A percentile compares a stretch with the other conserved stretches of the same genome.
Evolutionary conservation across 2,113 vertebrate genomes (phyloP).

Genomic region (Macheiramphus alcinus): DNA sequence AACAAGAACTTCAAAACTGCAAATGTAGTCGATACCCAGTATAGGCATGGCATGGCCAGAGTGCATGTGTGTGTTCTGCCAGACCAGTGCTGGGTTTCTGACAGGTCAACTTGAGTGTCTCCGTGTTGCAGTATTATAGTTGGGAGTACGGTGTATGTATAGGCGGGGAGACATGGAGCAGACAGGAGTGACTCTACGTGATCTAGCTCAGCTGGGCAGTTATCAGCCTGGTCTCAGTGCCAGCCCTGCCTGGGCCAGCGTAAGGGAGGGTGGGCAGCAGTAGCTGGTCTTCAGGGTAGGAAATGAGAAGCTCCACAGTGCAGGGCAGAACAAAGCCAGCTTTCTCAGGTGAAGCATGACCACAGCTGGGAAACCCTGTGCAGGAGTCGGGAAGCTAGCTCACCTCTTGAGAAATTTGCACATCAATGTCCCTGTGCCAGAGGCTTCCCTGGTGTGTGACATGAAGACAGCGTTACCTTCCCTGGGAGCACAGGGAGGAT

Average conservation of each 20-base stretch:
- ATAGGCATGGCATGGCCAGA: not conserved
- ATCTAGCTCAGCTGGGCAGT: not conserved
- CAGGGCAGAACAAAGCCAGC: not conserved
- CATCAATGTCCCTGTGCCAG: not conserved
- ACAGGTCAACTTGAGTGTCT: not conserved
- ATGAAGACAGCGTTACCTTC: not conserved
- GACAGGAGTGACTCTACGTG: not conserved
- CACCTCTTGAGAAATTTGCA: not conserved
- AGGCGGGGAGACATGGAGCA: not conserved
- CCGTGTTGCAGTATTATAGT: fast-evolving
- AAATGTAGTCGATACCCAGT: not conserved
- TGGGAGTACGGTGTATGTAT: not conserved
- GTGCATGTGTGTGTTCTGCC: not conserved
- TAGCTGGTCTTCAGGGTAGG: not conserved
- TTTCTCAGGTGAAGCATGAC: not conserved
- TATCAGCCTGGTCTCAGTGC: not conserved
- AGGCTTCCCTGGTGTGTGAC: not conserved
- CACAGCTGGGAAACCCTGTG: not conserved
- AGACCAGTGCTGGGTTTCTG: not conserved
- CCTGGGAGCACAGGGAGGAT: not conserved
- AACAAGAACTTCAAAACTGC: not conserved
- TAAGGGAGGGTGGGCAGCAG: not conserved
- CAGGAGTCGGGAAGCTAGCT: not conserved
- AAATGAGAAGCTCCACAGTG: not conserved
- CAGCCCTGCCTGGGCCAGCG: not conserved